Evolutionary conservation across 2,797 vertebrate species (phyloP), one percentile per base, ranked within the genome.

Genomic region (Sebastes alutus): DNA sequence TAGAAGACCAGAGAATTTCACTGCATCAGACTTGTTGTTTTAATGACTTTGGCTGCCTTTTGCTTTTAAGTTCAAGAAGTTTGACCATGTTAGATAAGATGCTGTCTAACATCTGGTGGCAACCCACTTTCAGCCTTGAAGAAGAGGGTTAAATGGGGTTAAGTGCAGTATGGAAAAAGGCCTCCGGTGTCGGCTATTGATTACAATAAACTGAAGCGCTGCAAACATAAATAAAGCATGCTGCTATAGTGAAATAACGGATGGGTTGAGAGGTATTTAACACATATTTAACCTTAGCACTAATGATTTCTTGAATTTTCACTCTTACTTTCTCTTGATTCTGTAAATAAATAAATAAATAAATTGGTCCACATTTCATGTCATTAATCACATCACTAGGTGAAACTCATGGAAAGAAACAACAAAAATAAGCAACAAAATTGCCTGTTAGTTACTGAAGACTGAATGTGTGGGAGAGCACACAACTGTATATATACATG

Each of bases 161-260:
- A 78, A 65, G 49, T 78, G 68, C 35, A 49, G 33, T 30, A 66
- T 81, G 49, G 38, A 42, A 81, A 89, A 77, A 65, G 33, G 20
- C 63, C 54, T 73, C 38, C 13, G 23, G 38, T 78, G 72, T 71
- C 42, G 27, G 64, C 58, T 70, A 86, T 76, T 78, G 77, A 85
- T 82, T 77, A 69, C 25, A 72, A 70, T 77, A 74, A 72, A 77
- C 12, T 23, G 7, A 38, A 82, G 65, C 56, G 23, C 12, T 2
- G 71, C 52, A 60, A 27, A 29, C 56, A 64, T 64, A 10, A 78
- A 67, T 62, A 46, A 73, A 80, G 49, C 32, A 67, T 16, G 27
- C 16, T 7, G 11, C 27, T 46, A 22, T 46, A 22, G 16, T 38
- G 56, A 82, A 74, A 77, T 55, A 25, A 33, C 10, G 32, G 22